Evolutionary conservation across 2,888 invertebrate species (phyloP).

Genomic region (Maniola hyperantus): DNA sequence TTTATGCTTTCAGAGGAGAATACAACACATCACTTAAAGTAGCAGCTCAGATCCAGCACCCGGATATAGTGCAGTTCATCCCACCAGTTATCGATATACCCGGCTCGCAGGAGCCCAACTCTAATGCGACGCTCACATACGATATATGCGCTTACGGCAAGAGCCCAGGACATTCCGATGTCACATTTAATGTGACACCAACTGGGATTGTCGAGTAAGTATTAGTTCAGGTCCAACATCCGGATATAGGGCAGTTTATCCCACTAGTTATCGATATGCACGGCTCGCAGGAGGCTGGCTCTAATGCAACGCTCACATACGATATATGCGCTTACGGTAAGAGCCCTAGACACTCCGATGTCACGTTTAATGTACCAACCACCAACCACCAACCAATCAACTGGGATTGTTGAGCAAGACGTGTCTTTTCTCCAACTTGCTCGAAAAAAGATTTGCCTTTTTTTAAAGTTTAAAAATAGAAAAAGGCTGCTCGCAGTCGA

Average conservation of each 20-base stretch:
- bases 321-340: constrained; percentile 83
- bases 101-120: constrained; percentile 57
- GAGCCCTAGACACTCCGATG: constrained; percentile 86
- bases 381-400: too few relatives aligned
- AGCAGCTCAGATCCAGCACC: constrained; percentile 84
- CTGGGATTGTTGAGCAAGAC: constrained; percentile 76
- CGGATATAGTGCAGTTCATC: constrained; percentile 82
- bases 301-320: constrained; percentile 62
- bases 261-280: constrained; percentile 74
- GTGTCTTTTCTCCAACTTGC: too few relatives aligned
- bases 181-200: constrained; percentile 84
- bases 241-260: constrained; percentile 82
- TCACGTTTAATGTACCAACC: constrained; percentile 84
- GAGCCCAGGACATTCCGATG: constrained; percentile 86
- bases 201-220: constrained; percentile 76
- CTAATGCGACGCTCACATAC: constrained; percentile 63
- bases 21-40: constrained; percentile 72
- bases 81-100: constrained; percentile 74
- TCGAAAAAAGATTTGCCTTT: too few relatives aligned
- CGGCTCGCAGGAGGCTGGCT: constrained; percentile 57
- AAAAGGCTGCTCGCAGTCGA: too few relatives aligned
- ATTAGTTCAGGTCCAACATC: constrained; percentile 84
- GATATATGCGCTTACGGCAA: constrained; percentile 83
- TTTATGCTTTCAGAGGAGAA: constrained; percentile 65
- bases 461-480: too few relatives aligned